These are phyloP conservation scores for Psammodynastes pulverulentus DNA, from an alignment of 2,113 vertebrate genomes.

Conservation along the genomic window DNA sequence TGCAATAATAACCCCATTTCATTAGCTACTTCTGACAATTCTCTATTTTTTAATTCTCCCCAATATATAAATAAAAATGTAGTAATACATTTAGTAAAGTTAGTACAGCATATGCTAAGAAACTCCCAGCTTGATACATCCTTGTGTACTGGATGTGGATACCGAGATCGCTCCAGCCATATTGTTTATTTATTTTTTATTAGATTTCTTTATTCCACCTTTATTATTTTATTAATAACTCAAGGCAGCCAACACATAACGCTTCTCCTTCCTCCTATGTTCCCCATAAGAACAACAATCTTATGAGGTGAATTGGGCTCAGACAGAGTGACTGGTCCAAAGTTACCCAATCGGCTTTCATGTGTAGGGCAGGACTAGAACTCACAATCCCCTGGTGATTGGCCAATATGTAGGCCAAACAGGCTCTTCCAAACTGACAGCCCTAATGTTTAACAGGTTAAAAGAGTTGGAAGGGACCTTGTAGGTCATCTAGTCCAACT, in stretches of 20 bases:
- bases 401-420: not conserved
- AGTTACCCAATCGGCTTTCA: not conserved
- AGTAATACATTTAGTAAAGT: not conserved
- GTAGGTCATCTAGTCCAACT: too few relatives aligned
- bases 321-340: not conserved
- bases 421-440: not conserved
- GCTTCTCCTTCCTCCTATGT: not conserved
- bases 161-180: constrained; percentile 45
- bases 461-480: too few relatives aligned
- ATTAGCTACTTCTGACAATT: constrained; percentile 38
- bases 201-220: not conserved
- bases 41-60: constrained; percentile 25
- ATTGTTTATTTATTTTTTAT: not conserved
- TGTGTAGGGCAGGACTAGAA: not conserved
- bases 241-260: not conserved
- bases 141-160: constrained; percentile 41
- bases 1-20: not conserved
- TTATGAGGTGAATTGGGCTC: not conserved
- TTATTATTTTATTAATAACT: not conserved
- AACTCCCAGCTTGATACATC: constrained; percentile 54
- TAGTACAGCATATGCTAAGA: constrained; percentile 54
- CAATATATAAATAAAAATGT: constrained; percentile 38
- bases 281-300: not conserved
- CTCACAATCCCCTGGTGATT: not conserved
- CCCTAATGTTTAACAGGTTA: not conserved